phyloP scores from a whole-genome alignment of 1,140 invertebrate species.

The Drosophila seguyi region DNA sequence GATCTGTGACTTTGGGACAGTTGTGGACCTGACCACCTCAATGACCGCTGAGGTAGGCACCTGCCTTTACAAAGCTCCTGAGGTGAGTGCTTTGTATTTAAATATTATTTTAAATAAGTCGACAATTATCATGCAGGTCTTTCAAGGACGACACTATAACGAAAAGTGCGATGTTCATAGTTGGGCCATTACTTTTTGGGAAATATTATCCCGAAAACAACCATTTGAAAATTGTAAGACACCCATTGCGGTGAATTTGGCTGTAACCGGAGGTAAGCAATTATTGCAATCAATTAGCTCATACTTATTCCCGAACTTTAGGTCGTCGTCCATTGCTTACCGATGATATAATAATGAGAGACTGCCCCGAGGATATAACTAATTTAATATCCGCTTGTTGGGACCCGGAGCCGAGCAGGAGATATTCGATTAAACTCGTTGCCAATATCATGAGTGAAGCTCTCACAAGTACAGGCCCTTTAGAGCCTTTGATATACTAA shows the following conservation, averaged over 20 bases:
- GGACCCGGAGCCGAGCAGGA: constrained; percentile 90
- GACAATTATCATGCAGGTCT: background rate
- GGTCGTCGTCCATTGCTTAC: constrained; percentile 91
- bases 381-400: constrained; percentile 95
- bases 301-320: constrained; percentile 35
- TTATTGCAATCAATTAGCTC: background rate
- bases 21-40: constrained; percentile 95
- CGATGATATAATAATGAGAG: constrained; percentile 87
- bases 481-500: background rate
- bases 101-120: background rate
- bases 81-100: constrained; percentile 86
- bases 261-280: constrained; percentile 89
- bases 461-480: background rate
- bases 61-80: constrained; percentile 99
- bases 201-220: constrained; percentile 94
- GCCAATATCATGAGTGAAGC: constrained; percentile 89
- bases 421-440: constrained; percentile 94
- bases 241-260: constrained; percentile 96
- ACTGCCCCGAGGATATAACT: constrained; percentile 93
- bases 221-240: constrained; percentile 94
- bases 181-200: constrained; percentile 99
- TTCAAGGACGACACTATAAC: constrained; percentile 91
- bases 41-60: constrained; percentile 99
- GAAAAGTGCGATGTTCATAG: constrained; percentile 99
- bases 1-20: constrained; percentile 98